Conservation (phyloP, 2,888 invertebrate genomes). For the Dynastes tityus region DNA sequence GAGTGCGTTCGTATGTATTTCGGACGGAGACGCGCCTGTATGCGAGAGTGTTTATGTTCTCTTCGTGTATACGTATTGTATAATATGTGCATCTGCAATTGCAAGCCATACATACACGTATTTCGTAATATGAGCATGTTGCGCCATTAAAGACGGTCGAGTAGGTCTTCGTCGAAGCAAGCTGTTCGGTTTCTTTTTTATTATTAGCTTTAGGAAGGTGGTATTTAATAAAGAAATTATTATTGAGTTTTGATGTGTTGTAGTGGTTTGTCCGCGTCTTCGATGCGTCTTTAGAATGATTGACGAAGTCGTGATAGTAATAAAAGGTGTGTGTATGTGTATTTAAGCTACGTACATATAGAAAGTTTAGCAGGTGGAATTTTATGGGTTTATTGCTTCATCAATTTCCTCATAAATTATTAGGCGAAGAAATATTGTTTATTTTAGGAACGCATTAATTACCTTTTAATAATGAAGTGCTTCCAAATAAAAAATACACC, state of each 20-base stretch:
- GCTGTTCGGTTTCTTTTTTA: slow-evolving; percentile 5
- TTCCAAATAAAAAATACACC: neutral
- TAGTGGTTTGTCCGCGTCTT: too few species aligned
- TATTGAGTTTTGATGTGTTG: too few species aligned
- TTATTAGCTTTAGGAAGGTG: neutral
- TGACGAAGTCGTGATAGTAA: too few species aligned
- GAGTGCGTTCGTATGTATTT: slow-evolving; percentile 16
- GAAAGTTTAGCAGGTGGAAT: too few species aligned
- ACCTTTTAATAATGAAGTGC: too few species aligned
- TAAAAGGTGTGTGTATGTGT: too few species aligned
- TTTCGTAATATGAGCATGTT: slow-evolving; percentile 8
- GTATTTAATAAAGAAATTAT: neutral
- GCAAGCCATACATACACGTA: slow-evolving; percentile 11
- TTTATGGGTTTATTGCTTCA: too few species aligned
- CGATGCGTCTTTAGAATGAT: too few species aligned
- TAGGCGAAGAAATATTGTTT: too few species aligned
- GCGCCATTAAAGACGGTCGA: slow-evolving; percentile 20
- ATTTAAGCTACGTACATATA: too few species aligned
- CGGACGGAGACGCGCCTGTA: neutral
- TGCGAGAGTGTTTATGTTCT: slow-evolving; percentile 3
- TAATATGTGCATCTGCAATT: slow-evolving; percentile 26
- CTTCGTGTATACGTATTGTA: neutral
- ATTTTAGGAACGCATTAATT: too few species aligned
- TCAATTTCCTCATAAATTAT: too few species aligned
- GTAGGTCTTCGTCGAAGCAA: neutral